Evolutionary conservation across 2,888 invertebrate genomes (phyloP), one percentile per base, ranked within the genome.

Genomic region (Penaeus monodon): DNA sequence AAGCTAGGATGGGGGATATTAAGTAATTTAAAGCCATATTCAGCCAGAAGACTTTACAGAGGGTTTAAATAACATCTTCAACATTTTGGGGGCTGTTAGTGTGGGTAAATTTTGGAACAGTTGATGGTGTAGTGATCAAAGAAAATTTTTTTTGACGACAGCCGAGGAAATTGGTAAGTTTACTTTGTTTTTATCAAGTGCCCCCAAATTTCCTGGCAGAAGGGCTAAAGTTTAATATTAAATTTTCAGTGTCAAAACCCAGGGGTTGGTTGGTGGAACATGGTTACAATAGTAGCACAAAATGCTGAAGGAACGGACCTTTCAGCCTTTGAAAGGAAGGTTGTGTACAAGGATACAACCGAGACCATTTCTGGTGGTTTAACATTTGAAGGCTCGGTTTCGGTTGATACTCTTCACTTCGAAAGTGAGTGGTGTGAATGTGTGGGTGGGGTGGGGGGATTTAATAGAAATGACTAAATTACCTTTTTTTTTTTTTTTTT

Each of bases 321-420:
- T 22, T 68, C 63, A 22, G 79, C 38, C 38, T 85, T 85, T 29
- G 79, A 79, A 73, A 73, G 79, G 38, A 85, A 63, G 17, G 38
- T 85, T 24, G 44, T 85, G 20, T 73, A 80, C 80, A 70, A 68
- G 63, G 80, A 85, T 65, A n/a, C 64, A 27, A 57, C 44, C 0
- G 79, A 68, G 57, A 38, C 38, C 22, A 70, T 85, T 33, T 63
- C 38, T 44, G 85, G 85, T 17, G 70, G 70, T 1, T 24, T 79
- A n/a, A 63, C 63, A 14, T 74, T 85, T 64, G 80, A 38, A n/a
- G 85, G 85, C 1, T 73, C 73, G 14, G 85, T 85, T 8, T 44
- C 49, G 6, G 49, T 76, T 7, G 38, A n/a, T 12, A n/a, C n/a
- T 76, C 49, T 76, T 12, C n/a, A 24, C n/a, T 76, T 76, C 27